Percentiles rank a stretch among this genome's conserved stretches.
Conservation (phyloP, 2,888 invertebrate species). For the Folsomia candida region DNA sequence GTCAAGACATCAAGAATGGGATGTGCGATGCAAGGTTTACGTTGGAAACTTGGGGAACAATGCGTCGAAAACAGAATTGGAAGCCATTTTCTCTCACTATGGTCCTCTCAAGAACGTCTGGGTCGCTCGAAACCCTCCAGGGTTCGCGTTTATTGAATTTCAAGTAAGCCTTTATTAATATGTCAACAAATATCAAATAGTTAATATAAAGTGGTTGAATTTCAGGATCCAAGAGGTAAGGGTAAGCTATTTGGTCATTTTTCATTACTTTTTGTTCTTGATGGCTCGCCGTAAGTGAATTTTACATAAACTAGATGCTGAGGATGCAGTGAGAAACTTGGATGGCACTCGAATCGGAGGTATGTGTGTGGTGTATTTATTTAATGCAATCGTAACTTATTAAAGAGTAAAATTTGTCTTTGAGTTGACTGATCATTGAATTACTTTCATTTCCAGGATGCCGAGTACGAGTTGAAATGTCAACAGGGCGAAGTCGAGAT, state of each 20-base stretch:
- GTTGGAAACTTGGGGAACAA: conserved; percentile 87
- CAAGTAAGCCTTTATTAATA: too few species aligned
- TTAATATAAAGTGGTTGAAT: too few species aligned
- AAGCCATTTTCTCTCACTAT: conserved; percentile 81
- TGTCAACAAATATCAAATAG: too few species aligned
- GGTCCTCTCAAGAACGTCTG: conserved; percentile 86
- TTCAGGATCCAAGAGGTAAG: conserved; percentile 69
- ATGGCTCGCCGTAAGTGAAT: not conserved
- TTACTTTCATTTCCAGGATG: conserved; percentile 59
- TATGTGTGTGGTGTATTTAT: too few species aligned
- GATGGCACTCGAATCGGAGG: conserved; percentile 71
- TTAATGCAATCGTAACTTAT: not conserved
- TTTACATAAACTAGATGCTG: conserved; percentile 63
- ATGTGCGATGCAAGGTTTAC: conserved; percentile 85
- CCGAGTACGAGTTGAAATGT: conserved; percentile 88
- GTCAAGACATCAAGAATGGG: conserved; percentile 61
- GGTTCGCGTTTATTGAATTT: conserved; percentile 85
- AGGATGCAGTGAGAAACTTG: conserved; percentile 79
- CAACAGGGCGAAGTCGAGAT: conserved; percentile 76
- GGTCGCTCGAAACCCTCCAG: conserved; percentile 90
- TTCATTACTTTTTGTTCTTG: not conserved
- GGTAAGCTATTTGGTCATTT: conserved; percentile 2
- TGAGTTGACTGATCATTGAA: not conserved
- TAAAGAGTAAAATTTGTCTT: not conserved
- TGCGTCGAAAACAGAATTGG: conserved; percentile 83